Evolutionary conservation across 1,140 invertebrate genomes (phyloP).

Genomic region (Brachionus asplanchnoidis): DNA sequence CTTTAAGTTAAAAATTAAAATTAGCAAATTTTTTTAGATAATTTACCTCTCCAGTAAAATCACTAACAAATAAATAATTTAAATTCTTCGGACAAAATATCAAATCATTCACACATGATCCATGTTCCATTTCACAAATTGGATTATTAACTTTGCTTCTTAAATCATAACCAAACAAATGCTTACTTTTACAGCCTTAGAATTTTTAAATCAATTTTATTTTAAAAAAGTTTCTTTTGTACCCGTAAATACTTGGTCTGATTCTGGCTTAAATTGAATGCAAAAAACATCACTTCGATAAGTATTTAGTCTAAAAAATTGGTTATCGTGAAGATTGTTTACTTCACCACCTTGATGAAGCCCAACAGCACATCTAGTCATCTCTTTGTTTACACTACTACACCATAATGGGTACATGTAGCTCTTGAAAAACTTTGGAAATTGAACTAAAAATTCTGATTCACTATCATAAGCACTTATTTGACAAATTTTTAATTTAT

Average conservation of each 20-base stretch:
- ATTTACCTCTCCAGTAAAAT: slow-evolving; percentile 29
- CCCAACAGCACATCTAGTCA: slow-evolving; percentile 19
- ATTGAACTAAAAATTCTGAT: not conserved
- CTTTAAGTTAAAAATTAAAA: not conserved
- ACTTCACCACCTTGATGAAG: not conserved
- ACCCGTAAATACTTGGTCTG: not conserved
- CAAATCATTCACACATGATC: slow-evolving; percentile 1
- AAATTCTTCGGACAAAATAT: not conserved
- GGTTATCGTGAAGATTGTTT: not conserved
- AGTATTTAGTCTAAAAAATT: not conserved
- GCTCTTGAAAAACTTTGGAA: not conserved
- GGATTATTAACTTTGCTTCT: not conserved
- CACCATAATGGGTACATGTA: slow-evolving; percentile 17
- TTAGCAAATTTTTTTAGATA: no score
- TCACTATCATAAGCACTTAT: not conserved
- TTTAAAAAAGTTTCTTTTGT: not conserved
- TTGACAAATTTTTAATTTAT: slow-evolving; percentile 21
- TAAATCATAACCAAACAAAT: slow-evolving; percentile 9
- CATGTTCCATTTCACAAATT: slow-evolving; percentile 4
- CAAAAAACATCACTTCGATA: not conserved
- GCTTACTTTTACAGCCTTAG: not conserved
- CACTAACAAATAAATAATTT: slow-evolving; percentile 18
- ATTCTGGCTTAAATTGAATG: not conserved
- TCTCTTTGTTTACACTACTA: not conserved
- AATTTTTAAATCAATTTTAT: not conserved